Base-by-base conservation (phyloP, 1,140 invertebrate species). In the Drosophila ogumai region DNA sequence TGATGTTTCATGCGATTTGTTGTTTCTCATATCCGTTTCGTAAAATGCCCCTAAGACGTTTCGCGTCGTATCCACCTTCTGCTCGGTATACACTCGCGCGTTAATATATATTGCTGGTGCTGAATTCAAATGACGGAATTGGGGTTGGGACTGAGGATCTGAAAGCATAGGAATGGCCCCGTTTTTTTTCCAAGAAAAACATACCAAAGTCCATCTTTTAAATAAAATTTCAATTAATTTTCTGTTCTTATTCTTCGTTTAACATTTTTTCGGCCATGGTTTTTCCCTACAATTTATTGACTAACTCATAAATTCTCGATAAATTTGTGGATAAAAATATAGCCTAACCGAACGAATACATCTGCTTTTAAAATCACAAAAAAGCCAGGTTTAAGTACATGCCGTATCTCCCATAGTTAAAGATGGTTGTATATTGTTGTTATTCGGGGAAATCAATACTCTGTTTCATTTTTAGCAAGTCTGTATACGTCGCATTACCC, bases 11-110 rank as follows among this genome's bases (percentile, higher is more conserved):
- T 76, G 82, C 76, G 69, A 81, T 90, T 78, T 75, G 52, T 90
- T 90, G 80, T 84, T 78, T 88, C 78, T 88, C 86, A 88, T 90
- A 88, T 88, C 86, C 85, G 85, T 90, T 88, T 90, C 78, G 81
- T 64, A 81, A 90, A 79, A 88, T 81, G 86, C 85, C 85, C 74
- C 74, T 61, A 88, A 90, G 86, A 79, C 59, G 63, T 72, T 68
- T 52, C 17, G 52, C 46, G n/a, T 34, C 36, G 44, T 34, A 47
- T 61, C 43, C 64, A 57, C 31, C 54, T 55, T 66, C 60, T 61
- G 55, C 58, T 73, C 64, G 36, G 64, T 72, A 60, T 75, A 65
- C 73, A 40, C 57, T 59, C 46, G 63, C 56, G 71, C 71, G 59
- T 66, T 75, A 81, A 79, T 81, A 31, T 43, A 69, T 81, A 66